These are phyloP conservation scores for Spicauda simplicius DNA, from an alignment of 2,888 invertebrate species.

Conservation along the genomic window DNA sequence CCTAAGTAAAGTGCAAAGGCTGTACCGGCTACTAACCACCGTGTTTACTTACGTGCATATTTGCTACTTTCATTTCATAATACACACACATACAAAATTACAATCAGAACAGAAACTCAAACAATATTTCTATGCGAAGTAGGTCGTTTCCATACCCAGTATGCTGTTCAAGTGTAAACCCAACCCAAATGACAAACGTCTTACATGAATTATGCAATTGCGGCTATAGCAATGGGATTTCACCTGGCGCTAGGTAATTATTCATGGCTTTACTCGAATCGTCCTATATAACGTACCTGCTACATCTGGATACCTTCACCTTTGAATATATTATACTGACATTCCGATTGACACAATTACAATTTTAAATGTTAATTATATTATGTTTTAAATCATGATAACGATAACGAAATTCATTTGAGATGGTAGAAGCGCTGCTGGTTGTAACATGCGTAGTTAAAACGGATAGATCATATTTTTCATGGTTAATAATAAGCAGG, in stretches of 20 bases:
- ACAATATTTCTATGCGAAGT: not conserved
- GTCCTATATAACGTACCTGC: conserved; percentile 12
- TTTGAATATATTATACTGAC: conserved; percentile 11
- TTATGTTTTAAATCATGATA: too few species aligned
- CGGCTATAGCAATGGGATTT: conserved; percentile 28
- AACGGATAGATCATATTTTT: too few species aligned
- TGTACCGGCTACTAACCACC: too few species aligned
- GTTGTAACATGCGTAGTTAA: too few species aligned
- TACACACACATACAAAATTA: too few species aligned
- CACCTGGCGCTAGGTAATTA: conserved; percentile 32
- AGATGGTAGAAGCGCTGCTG: too few species aligned
- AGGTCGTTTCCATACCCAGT: not conserved
- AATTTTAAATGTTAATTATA: not conserved
- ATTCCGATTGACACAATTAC: not conserved
- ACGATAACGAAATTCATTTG: too few species aligned
- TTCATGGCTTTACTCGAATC: conserved; percentile 26
- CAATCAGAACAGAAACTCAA: too few species aligned
- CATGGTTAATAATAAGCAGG: too few species aligned
- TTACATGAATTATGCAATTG: conserved; percentile 30
- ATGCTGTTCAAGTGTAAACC: conserved; percentile 10
- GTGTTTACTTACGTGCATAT: too few species aligned
- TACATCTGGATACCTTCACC: conserved; percentile 6
- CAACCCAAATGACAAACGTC: conserved; percentile 30
- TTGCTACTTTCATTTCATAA: too few species aligned
- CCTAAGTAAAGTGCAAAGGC: too few species aligned